These are phyloP conservation scores for Dasypolia templi DNA, from an alignment of 2,888 invertebrate species.

Conservation along the genomic window DNA sequence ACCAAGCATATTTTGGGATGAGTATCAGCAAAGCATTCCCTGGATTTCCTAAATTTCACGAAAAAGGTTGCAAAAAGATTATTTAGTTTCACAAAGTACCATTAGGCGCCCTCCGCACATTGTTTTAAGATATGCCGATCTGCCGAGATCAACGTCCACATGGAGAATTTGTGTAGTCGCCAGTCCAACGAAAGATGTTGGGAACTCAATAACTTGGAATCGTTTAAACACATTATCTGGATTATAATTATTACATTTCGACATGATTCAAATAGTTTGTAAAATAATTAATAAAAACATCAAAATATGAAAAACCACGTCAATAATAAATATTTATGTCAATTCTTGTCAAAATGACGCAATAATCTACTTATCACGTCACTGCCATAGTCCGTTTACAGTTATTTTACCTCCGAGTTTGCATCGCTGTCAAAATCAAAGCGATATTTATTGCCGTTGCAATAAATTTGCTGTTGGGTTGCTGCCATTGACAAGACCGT, in stretches of 20 bases:
- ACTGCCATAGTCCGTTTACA: too few relatives aligned
- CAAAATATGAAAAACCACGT: neutral
- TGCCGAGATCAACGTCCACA: conserved; percentile 78
- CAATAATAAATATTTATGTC: conserved; percentile 19
- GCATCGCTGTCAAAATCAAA: too few relatives aligned
- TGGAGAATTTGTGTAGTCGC: conserved; percentile 77
- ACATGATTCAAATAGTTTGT: conserved; percentile 54
- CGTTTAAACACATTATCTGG: conserved; percentile 82
- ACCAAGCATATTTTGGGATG: neutral
- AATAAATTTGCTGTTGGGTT: too few relatives aligned
- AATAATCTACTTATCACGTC: neutral
- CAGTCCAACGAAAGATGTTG: conserved; percentile 81
- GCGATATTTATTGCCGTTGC: too few relatives aligned
- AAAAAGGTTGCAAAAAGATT: neutral
- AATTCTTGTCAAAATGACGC: conserved; percentile 32
- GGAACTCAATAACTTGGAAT: conserved; percentile 85
- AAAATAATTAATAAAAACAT: conserved; percentile 10
- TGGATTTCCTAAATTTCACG: neutral
- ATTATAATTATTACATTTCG: conserved; percentile 73
- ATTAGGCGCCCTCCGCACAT: conserved; percentile 77
- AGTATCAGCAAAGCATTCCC: neutral
- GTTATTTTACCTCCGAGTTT: too few relatives aligned
- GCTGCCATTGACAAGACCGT: too few relatives aligned
- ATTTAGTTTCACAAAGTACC: conserved; percentile 70
- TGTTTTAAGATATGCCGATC: conserved; percentile 83